Evolutionary conservation across 2,113 vertebrate genomes (phyloP).

Genomic region (Coptodon rendalli): DNA sequence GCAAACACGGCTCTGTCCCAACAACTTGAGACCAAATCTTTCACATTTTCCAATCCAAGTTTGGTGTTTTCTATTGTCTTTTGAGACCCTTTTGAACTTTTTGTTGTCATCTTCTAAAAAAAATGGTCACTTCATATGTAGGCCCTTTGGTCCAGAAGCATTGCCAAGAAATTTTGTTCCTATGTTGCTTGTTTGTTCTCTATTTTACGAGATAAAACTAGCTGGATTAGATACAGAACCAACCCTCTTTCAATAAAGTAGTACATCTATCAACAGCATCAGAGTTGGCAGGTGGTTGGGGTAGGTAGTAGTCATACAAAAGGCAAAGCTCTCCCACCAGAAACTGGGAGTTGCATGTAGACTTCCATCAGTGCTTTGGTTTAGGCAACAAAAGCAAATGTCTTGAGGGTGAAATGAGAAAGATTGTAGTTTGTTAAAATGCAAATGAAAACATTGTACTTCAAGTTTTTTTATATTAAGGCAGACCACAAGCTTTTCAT

Average conservation of each 20-base stretch:
- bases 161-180: not conserved
- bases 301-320: not conserved
- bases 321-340: not conserved
- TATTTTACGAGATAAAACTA: not conserved
- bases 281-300: not conserved
- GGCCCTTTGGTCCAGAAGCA: not conserved
- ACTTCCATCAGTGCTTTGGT: not conserved
- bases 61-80: not conserved
- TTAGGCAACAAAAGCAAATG: not conserved
- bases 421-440: not conserved
- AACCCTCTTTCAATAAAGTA: too few species aligned
- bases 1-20: rapidly evolving
- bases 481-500: not conserved
- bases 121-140: not conserved
- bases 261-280: not conserved
- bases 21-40: not conserved
- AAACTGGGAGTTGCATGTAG: not conserved
- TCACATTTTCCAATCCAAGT: not conserved
- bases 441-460: not conserved
- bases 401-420: not conserved
- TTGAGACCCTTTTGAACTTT: not conserved
- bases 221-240: not conserved
- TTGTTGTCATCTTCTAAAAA: not conserved
- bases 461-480: not conserved
- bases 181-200: not conserved